A percentile compares a stretch with the other conserved stretches of the same genome.
phyloP scores from a whole-genome alignment of 2,888 invertebrate species.

The Patella pellucida region DNA sequence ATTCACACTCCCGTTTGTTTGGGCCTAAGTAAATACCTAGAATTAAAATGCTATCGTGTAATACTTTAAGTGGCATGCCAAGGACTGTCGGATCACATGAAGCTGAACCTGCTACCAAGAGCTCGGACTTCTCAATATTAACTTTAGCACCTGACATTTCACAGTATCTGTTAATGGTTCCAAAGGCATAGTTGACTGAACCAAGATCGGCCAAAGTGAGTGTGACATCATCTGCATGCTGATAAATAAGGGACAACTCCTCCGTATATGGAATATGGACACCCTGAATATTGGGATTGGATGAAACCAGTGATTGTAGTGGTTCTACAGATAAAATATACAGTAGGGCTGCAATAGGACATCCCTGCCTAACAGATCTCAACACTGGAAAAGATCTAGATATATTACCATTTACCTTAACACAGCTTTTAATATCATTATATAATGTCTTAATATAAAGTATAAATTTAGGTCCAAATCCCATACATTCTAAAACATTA shows the following conservation, averaged over 20 bases:
- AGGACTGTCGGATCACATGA: not conserved
- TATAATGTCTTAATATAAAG: constrained; percentile 42
- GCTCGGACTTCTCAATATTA: constrained; percentile 1
- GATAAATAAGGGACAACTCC: not conserved
- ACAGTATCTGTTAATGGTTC: not conserved
- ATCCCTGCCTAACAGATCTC: not conserved
- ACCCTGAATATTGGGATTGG: not conserved
- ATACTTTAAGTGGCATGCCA: not conserved
- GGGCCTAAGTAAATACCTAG: not conserved
- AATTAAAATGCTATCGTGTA: not conserved
- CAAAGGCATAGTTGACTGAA: not conserved
- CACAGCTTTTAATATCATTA: constrained; percentile 33
- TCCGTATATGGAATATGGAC: not conserved
- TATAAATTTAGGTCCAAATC: constrained; percentile 39
- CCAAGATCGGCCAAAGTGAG: not conserved
- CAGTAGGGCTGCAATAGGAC: not conserved
- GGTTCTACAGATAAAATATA: not conserved
- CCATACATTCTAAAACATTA: constrained; percentile 35
- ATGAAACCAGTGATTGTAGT: not conserved
- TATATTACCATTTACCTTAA: constrained; percentile 39
- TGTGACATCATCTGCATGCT: not conserved
- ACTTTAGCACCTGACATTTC: not conserved
- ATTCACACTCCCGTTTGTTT: not conserved
- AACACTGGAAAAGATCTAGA: constrained; percentile 24
- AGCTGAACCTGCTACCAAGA: not conserved